Conservation (phyloP, 2,888 invertebrate genomes). For the Sphaeridia pumilis region DNA sequence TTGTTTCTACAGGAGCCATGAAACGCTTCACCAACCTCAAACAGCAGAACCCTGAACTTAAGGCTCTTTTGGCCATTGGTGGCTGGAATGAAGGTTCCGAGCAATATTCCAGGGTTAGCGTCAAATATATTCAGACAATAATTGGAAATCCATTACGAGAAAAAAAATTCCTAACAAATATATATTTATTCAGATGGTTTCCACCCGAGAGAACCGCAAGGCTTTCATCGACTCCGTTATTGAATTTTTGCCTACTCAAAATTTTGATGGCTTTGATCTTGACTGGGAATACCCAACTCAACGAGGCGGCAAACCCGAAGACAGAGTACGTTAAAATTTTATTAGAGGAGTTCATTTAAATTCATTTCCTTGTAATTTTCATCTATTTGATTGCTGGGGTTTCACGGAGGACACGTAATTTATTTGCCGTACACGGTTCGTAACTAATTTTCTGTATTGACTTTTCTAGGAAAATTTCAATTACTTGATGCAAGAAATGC, state of each 20-base stretch:
- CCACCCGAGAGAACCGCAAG: constrained; percentile 40
- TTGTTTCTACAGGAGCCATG: constrained; percentile 36
- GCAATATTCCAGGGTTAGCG: constrained; percentile 48
- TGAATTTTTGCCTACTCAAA: constrained; percentile 45
- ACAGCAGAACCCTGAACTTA: constrained; percentile 38
- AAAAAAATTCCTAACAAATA: too few species aligned
- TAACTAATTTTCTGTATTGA: too few species aligned
- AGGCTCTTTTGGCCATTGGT: constrained; percentile 40
- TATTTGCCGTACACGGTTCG: too few species aligned
- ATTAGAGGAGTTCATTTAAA: too few species aligned
- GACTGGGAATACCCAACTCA: constrained; percentile 47
- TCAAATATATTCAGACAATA: too few species aligned
- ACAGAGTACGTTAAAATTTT: too few species aligned
- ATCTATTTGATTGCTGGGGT: too few species aligned
- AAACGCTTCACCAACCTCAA: constrained; percentile 39
- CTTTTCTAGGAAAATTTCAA: constrained; percentile 46
- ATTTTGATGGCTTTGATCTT: constrained; percentile 59
- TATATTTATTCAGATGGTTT: constrained; percentile 39
- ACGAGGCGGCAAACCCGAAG: constrained; percentile 27
- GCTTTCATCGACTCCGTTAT: constrained; percentile 49
- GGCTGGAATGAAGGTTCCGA: constrained; percentile 48
- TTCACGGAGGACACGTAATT: neutral
- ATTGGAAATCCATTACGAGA: too few species aligned
- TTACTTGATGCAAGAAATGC: constrained; percentile 47
- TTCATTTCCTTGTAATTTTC: too few species aligned